Evolutionary conservation across 2,113 vertebrate genomes (phyloP).

Genomic region (Rhodinocichla rosea): DNA sequence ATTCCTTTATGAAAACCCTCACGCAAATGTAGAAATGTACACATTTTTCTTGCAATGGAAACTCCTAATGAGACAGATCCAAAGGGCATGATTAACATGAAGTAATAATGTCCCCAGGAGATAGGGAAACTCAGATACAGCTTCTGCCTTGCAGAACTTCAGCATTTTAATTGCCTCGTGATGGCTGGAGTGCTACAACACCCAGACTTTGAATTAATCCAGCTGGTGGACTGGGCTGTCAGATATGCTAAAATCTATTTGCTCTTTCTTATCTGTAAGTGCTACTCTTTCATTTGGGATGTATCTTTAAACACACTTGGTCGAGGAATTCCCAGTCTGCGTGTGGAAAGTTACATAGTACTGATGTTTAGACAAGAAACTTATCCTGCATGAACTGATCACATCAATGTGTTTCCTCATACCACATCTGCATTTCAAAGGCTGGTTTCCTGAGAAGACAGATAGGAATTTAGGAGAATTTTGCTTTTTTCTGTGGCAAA

Average conservation of each 20-base stretch:
- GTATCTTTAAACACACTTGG: background rate
- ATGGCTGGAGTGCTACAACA: background rate
- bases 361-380: background rate
- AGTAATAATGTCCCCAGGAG: conserved; percentile 50
- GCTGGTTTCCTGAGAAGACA: background rate
- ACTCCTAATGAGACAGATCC: conserved; percentile 50
- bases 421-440: background rate
- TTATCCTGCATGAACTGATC: background rate
- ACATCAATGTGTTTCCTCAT: background rate
- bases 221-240: background rate
- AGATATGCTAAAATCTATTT: background rate
- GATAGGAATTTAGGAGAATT: background rate
- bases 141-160: conserved; percentile 11
- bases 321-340: background rate
- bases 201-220: conserved; percentile 16
- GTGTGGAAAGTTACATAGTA: background rate
- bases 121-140: background rate
- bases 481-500: background rate
- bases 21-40: background rate
- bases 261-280: background rate
- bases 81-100: conserved; percentile 60
- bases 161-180: conserved; percentile 35
- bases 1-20: conserved; percentile 14
- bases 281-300: background rate
- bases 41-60: conserved; percentile 28